Percentiles rank a stretch among this genome's conserved stretches.
Evolutionary conservation across 2,888 invertebrate species (phyloP).

Genomic region (Diaprepes abbreviatus): DNA sequence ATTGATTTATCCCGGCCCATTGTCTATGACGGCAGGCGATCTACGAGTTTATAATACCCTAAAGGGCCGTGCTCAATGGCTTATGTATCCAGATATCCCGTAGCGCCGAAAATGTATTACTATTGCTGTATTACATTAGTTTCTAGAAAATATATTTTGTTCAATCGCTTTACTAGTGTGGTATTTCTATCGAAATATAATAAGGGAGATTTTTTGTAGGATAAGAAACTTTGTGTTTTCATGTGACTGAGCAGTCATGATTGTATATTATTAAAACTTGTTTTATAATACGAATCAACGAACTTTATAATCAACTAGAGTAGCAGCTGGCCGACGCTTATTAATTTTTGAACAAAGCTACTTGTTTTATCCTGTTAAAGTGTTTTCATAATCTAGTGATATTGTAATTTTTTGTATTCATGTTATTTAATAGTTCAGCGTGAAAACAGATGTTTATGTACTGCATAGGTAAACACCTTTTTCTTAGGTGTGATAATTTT

Average conservation of each 20-base stretch:
- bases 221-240: slow-evolving; percentile 8
- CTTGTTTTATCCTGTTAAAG: too few species aligned
- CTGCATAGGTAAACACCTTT: too few species aligned
- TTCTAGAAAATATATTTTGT: slow-evolving; percentile 42
- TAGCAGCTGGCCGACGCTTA: too few species aligned
- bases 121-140: slow-evolving; percentile 41
- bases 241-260: not conserved
- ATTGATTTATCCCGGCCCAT: slow-evolving; percentile 60
- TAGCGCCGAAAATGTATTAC: slow-evolving; percentile 44
- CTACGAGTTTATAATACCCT: slow-evolving; percentile 50
- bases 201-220: not conserved
- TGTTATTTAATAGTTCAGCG: too few species aligned
- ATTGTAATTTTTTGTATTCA: too few species aligned
- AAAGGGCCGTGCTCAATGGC: slow-evolving; percentile 49
- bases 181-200: not conserved
- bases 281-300: too few species aligned
- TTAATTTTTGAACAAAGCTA: too few species aligned
- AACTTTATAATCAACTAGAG: too few species aligned
- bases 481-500: too few species aligned
- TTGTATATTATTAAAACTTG: too few species aligned
- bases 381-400: too few species aligned
- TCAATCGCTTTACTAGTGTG: not conserved
- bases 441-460: too few species aligned
- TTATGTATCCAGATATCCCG: slow-evolving; percentile 48
- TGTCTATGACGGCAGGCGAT: slow-evolving; percentile 58